Base-by-base conservation (phyloP, 2,888 invertebrate genomes). In the Sepiola atlantica region DNA sequence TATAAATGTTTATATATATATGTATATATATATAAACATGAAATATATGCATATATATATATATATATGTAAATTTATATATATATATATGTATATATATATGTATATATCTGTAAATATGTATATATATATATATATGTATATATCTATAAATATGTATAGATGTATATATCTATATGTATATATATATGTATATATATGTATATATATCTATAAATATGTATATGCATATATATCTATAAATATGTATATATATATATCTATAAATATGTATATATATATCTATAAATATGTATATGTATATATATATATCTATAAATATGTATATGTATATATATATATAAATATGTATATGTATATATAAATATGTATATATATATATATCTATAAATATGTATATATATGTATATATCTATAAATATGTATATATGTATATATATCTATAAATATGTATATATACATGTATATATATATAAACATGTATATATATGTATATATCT, bases 141-240 rank as follows among this genome's bases (percentile, higher is more conserved):
- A 90, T 90, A 90, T 90, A 90, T 90, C 10, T 91, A n/a, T 91
- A 20, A n/a, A 1, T 91, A n/a, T 91, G n/a, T 91, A 91, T 91
- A 91, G 28, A 91, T 91, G 24, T 91, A 91, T 91, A 91, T 91
- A 91, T 91, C 28, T 91, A 91, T 91, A 91, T 91, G n/a, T 91
- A 91, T 91, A n/a, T 91, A n/a, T 91, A 35, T 91, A 91, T 91
- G n/a, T 91, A 91, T 91, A 91, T 91, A 91, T 91, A 91, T 91
- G n/a, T 91, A 91, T 91, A 91, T 91, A 35, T 91, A 91, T 91
- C 28, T 91, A n/a, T n/a, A n/a, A n/a, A n/a, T n/a, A n/a, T n/a
- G n/a, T n/a, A n/a, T n/a, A n/a, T n/a, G n/a, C n/a, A 77, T 77
- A 77, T 77, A 77, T 77, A 77, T n/a, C 2, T 77, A 77, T 77